phyloP scores from a whole-genome alignment of 1,140 invertebrate genomes.

The Thalassaphorura encarpata region DNA sequence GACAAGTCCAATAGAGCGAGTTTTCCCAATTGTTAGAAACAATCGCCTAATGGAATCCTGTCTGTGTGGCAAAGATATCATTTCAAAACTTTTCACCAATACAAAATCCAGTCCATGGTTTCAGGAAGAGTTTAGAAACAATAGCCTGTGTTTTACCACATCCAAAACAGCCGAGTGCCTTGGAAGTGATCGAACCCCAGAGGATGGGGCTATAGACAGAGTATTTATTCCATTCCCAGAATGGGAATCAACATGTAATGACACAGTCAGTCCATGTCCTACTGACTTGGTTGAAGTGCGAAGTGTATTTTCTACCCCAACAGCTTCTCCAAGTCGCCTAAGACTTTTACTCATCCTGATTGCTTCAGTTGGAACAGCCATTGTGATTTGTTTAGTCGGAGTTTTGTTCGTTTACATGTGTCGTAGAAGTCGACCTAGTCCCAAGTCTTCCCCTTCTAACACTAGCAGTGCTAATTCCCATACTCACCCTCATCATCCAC shows the following conservation, averaged over 20 bases:
- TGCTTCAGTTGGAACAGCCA: constrained; percentile 20
- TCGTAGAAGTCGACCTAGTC: neutral
- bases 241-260: constrained; percentile 11
- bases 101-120: constrained; percentile 23
- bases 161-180: constrained; percentile 21
- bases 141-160: constrained; percentile 21
- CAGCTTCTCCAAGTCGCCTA: constrained; percentile 18
- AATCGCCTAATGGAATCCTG: constrained; percentile 21
- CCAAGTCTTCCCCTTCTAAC: neutral
- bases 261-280: constrained; percentile 16
- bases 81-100: constrained; percentile 5
- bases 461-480: neutral
- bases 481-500: neutral
- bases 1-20: constrained; percentile 5
- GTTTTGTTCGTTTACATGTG: constrained; percentile 26
- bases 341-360: constrained; percentile 28
- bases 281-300: constrained; percentile 15
- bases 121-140: constrained; percentile 18
- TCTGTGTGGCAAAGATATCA: constrained; percentile 19
- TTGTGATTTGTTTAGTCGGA: constrained; percentile 19
- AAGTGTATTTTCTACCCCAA: neutral
- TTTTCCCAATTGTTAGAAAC: constrained; percentile 9
- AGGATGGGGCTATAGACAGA: too few relatives aligned
- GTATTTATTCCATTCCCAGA: constrained; percentile 10
- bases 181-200: neutral